phyloP scores from a whole-genome alignment of 1,140 invertebrate species.

The Drosophila nigromelanica region DNA sequence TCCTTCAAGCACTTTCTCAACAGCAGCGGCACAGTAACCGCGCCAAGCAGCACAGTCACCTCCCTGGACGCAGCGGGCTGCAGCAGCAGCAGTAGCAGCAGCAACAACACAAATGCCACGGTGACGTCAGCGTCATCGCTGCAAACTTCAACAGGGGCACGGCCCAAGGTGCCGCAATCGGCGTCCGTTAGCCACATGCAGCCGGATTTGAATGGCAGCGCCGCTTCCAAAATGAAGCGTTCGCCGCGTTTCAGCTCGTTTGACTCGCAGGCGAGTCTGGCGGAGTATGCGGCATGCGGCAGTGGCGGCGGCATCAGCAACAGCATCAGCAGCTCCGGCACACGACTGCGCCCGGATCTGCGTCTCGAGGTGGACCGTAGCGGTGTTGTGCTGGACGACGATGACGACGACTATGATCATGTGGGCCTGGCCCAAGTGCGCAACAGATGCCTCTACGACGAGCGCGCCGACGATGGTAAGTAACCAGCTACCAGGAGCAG shows the following conservation, averaged over 20 bases:
- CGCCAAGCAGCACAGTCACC: conserved; percentile 77
- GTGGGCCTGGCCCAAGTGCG: conserved; percentile 61
- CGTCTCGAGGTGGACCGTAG: conserved; percentile 42
- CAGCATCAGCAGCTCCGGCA: conserved; percentile 22
- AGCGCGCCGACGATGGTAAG: conserved; percentile 65
- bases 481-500: not conserved
- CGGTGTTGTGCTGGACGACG: conserved; percentile 44
- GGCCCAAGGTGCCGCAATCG: conserved; percentile 82
- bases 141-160: conserved; percentile 77
- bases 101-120: conserved; percentile 10
- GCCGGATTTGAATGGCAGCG: conserved; percentile 59
- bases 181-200: conserved; percentile 69
- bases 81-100: conserved; percentile 15
- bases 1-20: conserved; percentile 92
- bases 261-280: conserved; percentile 83
- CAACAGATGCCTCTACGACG: conserved; percentile 67
- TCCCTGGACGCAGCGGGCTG: conserved; percentile 55
- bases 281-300: conserved; percentile 71
- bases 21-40: conserved; percentile 68
- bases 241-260: conserved; percentile 83
- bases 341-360: conserved; percentile 45
- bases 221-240: conserved; percentile 79
- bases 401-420: conserved; percentile 64
- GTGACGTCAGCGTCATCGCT: conserved; percentile 11
- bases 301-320: conserved; percentile 1